Evolutionary conservation across 2,113 vertebrate genomes (phyloP).

Genomic region (Delphinapterus leucas): DNA sequence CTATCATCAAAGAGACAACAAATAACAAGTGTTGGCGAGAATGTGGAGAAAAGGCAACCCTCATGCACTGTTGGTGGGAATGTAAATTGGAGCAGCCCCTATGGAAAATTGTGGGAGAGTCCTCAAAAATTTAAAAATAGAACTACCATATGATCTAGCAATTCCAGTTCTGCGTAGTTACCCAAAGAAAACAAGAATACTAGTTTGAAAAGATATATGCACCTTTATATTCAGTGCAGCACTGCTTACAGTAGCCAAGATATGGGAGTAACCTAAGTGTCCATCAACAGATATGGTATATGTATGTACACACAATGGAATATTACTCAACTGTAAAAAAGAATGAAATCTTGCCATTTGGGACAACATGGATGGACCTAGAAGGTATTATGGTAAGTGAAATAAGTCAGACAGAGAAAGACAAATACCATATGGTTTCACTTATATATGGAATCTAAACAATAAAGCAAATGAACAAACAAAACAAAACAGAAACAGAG

Average conservation of each 20-base stretch:
- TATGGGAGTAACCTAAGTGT: neutral
- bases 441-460: neutral
- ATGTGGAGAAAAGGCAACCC: neutral
- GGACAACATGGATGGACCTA: neutral
- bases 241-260: neutral
- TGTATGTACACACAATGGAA: no score
- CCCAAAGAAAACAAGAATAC: neutral
- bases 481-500: neutral
- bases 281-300: no score
- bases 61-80: neutral
- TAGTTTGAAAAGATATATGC: neutral
- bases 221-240: neutral
- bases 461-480: neutral
- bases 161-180: neutral
- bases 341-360: neutral
- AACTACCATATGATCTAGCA: neutral
- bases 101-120: neutral
- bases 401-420: neutral
- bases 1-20: neutral
- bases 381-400: neutral
- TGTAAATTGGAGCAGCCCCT: neutral
- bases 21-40: neutral
- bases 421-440: neutral
- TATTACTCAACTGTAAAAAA: neutral
- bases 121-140: neutral